phyloP scores from a whole-genome alignment of 2,113 vertebrate species.

The Indicator maculatus region DNA sequence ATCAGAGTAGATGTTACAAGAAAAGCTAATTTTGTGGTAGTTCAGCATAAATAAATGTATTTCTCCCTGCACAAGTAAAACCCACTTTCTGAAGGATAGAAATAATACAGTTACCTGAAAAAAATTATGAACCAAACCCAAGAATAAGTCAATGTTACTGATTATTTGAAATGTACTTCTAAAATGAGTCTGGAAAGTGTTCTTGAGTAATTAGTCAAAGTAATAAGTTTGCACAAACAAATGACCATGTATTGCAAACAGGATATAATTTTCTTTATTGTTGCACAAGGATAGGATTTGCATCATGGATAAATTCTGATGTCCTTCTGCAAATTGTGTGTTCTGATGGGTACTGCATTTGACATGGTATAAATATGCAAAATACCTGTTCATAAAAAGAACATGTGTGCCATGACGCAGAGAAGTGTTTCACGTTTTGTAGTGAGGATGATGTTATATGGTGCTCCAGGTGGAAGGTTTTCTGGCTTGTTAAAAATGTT shows the following conservation, averaged over 20 bases:
- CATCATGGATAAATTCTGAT: neutral
- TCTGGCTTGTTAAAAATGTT: neutral
- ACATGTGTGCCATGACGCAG: rapidly evolving
- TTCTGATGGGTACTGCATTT: no score
- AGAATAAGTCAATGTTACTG: neutral
- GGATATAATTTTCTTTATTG: neutral
- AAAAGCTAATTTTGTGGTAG: neutral
- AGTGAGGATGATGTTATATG: rapidly evolving
- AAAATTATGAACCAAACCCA: neutral
- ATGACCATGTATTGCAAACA: neutral
- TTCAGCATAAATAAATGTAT: neutral
- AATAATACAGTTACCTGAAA: neutral
- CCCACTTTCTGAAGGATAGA: neutral
- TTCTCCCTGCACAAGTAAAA: neutral
- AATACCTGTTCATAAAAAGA: neutral
- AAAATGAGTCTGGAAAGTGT: neutral
- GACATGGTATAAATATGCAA: neutral
- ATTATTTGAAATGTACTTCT: neutral
- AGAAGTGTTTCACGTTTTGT: rapidly evolving
- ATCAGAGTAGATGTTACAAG: neutral
- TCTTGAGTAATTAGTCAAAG: neutral
- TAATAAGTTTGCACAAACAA: neutral
- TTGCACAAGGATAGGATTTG: neutral
- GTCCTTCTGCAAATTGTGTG: neutral
- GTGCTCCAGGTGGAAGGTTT: neutral